These are phyloP conservation scores for Coptotermes formosanus DNA, from an alignment of 1,140 invertebrate genomes.

Conservation along the genomic window DNA sequence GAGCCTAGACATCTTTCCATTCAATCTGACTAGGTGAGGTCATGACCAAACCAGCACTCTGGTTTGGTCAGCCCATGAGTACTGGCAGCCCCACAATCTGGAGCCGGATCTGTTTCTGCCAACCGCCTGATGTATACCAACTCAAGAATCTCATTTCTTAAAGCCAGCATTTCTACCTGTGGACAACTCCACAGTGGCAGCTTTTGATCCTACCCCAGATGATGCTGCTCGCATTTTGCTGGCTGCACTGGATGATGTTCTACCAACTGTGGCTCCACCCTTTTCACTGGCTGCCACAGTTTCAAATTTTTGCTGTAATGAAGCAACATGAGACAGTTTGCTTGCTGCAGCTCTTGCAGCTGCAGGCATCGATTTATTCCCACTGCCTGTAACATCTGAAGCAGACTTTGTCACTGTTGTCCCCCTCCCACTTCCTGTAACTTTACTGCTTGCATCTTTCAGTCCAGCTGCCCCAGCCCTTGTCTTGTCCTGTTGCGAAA, in stretches of 20 bases:
- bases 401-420: conserved; percentile 25
- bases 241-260: not conserved
- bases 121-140: too few species aligned
- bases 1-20: not conserved
- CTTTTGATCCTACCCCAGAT: not conserved
- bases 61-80: not conserved
- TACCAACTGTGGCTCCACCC: not conserved
- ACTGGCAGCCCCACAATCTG: not conserved
- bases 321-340: conserved; percentile 66
- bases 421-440: not conserved
- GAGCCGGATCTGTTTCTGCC: not conserved
- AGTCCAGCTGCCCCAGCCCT: not conserved
- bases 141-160: not conserved
- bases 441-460: not conserved
- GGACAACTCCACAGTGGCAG: not conserved
- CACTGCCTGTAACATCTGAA: conserved; percentile 42
- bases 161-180: conserved; percentile 10
- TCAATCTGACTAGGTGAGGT: not conserved
- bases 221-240: conserved; percentile 14
- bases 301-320: conserved; percentile 73
- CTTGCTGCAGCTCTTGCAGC: conserved; percentile 48
- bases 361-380: conserved; percentile 46
- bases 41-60: not conserved
- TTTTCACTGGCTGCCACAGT: conserved; percentile 30
- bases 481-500: conserved; percentile 47